Conservation (phyloP, 2,113 vertebrate genomes). For the Lucifuga dentata region DNA sequence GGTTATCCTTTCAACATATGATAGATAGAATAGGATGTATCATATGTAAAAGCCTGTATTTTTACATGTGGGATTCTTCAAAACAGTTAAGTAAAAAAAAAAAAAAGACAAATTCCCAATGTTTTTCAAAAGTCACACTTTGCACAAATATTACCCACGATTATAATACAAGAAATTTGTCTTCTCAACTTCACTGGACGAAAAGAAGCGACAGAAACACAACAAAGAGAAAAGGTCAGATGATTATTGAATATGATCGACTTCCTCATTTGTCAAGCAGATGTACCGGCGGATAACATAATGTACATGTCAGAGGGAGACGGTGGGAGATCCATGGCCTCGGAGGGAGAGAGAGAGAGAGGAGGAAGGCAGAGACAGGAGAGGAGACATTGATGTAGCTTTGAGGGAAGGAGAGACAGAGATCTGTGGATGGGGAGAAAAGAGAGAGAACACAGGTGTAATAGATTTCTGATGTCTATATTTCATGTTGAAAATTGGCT, state of each 20-base stretch:
- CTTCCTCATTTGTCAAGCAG: conserved; percentile 71
- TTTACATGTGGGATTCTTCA: no score
- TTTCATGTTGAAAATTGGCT: conserved; percentile 99
- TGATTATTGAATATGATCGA: conserved; percentile 78
- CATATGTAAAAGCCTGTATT: no score
- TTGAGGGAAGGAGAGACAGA: conserved; percentile 45
- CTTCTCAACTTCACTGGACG: neutral
- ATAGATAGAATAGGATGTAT: no score
- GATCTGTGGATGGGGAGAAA: conserved; percentile 52
- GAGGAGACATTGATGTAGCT: conserved; percentile 68
- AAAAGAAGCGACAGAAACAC: conserved; percentile 54
- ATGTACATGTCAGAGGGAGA: conserved; percentile 71
- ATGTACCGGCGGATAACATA: conserved; percentile 69
- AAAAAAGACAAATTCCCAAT: no score
- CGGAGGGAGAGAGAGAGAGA: conserved; percentile 4
- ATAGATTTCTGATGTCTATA: conserved; percentile 98
- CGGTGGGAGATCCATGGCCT: conserved; percentile 60
- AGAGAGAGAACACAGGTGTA: conserved; percentile 87
- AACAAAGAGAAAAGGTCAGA: conserved; percentile 66
- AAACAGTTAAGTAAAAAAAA: no score
- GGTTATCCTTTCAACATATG: no score
- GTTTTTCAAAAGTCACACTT: neutral
- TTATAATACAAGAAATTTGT: neutral
- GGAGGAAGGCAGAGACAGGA: conserved; percentile 25
- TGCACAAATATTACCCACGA: neutral